Percentiles rank a stretch among this genome's conserved stretches.
phyloP scores from a whole-genome alignment of 2,888 invertebrate species.

The Biston stratarius region DNA sequence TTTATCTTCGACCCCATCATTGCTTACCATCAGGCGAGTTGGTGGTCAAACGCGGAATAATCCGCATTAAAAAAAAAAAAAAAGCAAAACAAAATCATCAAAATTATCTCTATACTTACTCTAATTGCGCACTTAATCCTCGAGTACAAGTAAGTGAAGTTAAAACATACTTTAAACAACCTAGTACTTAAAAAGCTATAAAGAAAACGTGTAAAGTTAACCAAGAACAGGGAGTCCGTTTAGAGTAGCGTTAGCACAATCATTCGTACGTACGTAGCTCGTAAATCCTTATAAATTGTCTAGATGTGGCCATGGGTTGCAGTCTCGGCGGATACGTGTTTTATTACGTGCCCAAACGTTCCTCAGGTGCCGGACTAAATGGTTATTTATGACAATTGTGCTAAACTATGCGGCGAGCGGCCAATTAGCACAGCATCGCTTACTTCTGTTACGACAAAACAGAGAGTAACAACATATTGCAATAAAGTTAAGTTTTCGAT shows the following conservation, averaged over 20 bases:
- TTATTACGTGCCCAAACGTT: slow-evolving; percentile 68
- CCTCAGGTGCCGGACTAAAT: slow-evolving; percentile 54
- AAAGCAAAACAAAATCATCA: too few relatives aligned
- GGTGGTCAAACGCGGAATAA: too few relatives aligned
- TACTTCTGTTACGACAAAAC: background rate
- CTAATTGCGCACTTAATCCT: background rate
- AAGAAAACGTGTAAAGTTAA: slow-evolving; percentile 43
- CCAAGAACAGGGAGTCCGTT: slow-evolving; percentile 46
- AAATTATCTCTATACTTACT: background rate
- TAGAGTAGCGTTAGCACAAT: slow-evolving; percentile 55
- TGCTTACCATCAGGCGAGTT: too few relatives aligned
- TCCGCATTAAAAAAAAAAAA: too few relatives aligned
- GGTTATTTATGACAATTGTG: slow-evolving; percentile 62
- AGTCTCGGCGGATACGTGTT: slow-evolving; percentile 66
- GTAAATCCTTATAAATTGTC: slow-evolving; percentile 72
- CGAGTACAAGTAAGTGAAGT: background rate
- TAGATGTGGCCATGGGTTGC: slow-evolving; percentile 69
- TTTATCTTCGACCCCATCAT: too few relatives aligned
- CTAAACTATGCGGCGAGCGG: slow-evolving; percentile 33
- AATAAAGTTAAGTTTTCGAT: too few relatives aligned
- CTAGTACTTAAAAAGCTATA: slow-evolving; percentile 36
- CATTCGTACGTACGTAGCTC: slow-evolving; percentile 55
- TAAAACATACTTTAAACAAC: slow-evolving; percentile 34
- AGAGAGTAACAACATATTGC: too few relatives aligned
- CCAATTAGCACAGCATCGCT: slow-evolving; percentile 22